These are phyloP conservation scores for Nebria salina DNA, from an alignment of 2,888 invertebrate genomes.

Conservation along the genomic window DNA sequence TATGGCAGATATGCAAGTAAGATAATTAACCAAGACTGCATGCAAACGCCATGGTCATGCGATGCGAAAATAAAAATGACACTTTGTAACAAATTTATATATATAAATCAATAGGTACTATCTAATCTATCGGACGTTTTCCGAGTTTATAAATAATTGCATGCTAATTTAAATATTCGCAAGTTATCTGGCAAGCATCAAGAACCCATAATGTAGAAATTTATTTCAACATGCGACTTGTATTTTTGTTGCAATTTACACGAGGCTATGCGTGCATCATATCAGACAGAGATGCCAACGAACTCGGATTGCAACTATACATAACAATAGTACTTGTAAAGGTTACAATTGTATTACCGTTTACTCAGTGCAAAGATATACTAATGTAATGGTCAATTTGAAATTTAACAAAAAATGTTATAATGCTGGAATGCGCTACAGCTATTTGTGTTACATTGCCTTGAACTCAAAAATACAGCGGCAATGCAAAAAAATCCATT, in stretches of 20 bases:
- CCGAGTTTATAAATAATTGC: slow-evolving; percentile 31
- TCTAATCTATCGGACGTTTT: slow-evolving; percentile 11
- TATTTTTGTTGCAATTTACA: not conserved
- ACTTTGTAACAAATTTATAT: slow-evolving; percentile 17
- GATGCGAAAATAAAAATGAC: slow-evolving; percentile 22
- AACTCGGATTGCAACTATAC: not conserved
- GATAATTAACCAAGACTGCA: not conserved
- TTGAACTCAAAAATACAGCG: no score
- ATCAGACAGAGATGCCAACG: not conserved
- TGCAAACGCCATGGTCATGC: not conserved
- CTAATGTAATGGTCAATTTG: no score
- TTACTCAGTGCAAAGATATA: no score
- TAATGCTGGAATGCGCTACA: no score
- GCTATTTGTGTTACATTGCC: no score
- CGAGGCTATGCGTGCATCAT: not conserved
- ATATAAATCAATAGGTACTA: slow-evolving; percentile 22
- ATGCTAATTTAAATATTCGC: slow-evolving; percentile 29
- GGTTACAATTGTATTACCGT: no score
- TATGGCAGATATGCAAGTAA: not conserved
- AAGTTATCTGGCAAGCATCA: slow-evolving; percentile 18
- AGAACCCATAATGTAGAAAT: slow-evolving; percentile 29
- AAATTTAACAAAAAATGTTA: no score
- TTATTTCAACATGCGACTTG: slow-evolving; percentile 24
- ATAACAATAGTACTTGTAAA: no score
- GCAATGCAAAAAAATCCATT: no score